Evolutionary conservation across 2,888 invertebrate species (phyloP).

Genomic region (Hermaeophaga mercurialis): DNA sequence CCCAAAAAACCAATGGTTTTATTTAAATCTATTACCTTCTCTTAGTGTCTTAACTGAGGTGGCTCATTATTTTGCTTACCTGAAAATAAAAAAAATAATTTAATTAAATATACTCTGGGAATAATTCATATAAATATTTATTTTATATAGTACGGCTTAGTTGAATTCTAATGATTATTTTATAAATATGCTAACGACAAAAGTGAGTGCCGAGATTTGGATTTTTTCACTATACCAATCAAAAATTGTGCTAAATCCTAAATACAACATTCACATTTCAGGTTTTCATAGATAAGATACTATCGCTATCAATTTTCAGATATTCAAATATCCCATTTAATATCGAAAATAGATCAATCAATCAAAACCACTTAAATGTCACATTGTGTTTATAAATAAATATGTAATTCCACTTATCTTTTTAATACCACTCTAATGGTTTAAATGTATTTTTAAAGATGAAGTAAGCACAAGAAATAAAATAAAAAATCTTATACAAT

Average conservation of each 20-base stretch:
- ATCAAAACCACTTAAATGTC: constrained; percentile 35
- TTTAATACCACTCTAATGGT: constrained; percentile 11
- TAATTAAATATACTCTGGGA: too few relatives aligned
- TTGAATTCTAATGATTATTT: too few relatives aligned
- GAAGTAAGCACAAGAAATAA: background rate
- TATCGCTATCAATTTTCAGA: background rate
- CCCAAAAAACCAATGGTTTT: too few relatives aligned
- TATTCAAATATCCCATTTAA: constrained; percentile 5
- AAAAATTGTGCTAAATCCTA: too few relatives aligned
- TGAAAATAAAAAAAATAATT: constrained; percentile 6
- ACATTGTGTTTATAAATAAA: constrained; percentile 33
- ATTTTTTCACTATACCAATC: too few relatives aligned
- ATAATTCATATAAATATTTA: too few relatives aligned
- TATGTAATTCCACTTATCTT: constrained; percentile 29
- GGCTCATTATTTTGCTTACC: background rate
- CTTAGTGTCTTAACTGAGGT: background rate
- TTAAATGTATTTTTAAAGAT: constrained; percentile 5
- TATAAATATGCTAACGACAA: too few relatives aligned
- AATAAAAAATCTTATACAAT: constrained; percentile 1
- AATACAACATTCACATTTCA: background rate
- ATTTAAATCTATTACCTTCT: too few relatives aligned
- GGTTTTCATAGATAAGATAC: background rate
- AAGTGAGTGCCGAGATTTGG: too few relatives aligned
- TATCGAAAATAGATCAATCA: constrained; percentile 34
- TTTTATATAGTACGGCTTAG: too few relatives aligned